These are phyloP conservation scores for Oedothorax gibbosus DNA, from an alignment of 1,140 invertebrate species.

Conservation along the genomic window DNA sequence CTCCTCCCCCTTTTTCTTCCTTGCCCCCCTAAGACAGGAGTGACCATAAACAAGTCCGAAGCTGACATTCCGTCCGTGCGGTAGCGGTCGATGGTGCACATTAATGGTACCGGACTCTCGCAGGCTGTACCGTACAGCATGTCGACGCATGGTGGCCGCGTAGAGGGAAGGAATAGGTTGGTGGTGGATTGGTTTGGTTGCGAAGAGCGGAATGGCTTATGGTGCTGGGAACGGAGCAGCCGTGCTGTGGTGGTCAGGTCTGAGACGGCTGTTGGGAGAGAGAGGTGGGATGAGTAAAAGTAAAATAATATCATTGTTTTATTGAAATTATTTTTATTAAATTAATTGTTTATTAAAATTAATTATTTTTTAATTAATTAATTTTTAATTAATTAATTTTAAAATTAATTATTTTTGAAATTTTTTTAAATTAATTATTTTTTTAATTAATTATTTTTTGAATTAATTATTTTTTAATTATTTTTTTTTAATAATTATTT, in stretches of 20 bases:
- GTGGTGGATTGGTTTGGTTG: conserved; percentile 72
- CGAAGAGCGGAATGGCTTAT: conserved; percentile 77
- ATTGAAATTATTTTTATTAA: no score
- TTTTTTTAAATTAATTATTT: no score
- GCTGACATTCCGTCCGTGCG: conserved; percentile 73
- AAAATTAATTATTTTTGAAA: no score
- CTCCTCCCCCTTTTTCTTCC: conserved; percentile 71
- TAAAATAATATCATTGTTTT: not conserved
- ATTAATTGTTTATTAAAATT: no score
- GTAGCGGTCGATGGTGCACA: conserved; percentile 65
- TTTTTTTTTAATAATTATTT: no score
- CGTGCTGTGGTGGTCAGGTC: conserved; percentile 76
- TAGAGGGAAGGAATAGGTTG: conserved; percentile 77
- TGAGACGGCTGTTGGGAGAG: conserved; percentile 67
- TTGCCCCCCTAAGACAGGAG: conserved; percentile 78
- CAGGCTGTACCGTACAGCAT: conserved; percentile 80
- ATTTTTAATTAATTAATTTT: no score
- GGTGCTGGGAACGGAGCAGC: conserved; percentile 77
- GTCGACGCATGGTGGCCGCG: conserved; percentile 77
- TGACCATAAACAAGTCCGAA: conserved; percentile 79
- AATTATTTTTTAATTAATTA: no score
- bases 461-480: no score
- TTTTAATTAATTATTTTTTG: no score
- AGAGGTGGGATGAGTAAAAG: not conserved
- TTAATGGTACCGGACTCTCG: conserved; percentile 69